Evolutionary conservation across 1,140 invertebrate genomes (phyloP).

Genomic region (Drosophila sproati): DNA sequence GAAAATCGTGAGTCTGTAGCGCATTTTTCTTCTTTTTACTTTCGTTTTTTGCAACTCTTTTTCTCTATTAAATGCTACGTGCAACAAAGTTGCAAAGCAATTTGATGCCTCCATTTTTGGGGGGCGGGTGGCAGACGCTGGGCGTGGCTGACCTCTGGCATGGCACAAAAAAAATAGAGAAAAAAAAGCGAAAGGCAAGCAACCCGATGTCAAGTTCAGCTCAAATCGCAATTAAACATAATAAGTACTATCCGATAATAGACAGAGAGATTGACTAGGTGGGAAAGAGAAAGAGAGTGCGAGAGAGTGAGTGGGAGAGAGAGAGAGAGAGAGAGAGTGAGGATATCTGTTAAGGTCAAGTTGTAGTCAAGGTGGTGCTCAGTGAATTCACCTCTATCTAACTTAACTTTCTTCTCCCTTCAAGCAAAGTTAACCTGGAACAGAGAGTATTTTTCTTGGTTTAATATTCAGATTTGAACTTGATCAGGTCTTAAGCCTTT

Average conservation of each 20-base stretch:
- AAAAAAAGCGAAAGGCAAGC: constrained; percentile 46
- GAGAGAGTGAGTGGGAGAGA: neutral
- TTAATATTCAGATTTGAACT: too few relatives aligned
- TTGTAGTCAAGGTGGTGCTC: too few relatives aligned
- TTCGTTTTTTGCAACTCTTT: constrained; percentile 27
- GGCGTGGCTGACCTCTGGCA: constrained; percentile 47
- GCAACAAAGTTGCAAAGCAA: constrained; percentile 34
- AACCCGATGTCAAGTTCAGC: constrained; percentile 39
- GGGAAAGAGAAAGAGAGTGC: neutral
- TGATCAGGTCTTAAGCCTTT: too few relatives aligned
- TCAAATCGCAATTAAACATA: constrained; percentile 45
- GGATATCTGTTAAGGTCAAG: too few relatives aligned
- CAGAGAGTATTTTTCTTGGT: too few relatives aligned
- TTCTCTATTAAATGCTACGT: constrained; percentile 37
- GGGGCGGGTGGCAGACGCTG: neutral
- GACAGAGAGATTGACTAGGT: neutral
- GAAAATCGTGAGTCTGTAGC: constrained; percentile 62
- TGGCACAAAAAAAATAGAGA: neutral
- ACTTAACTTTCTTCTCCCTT: too few relatives aligned
- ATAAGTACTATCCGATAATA: constrained; percentile 6
- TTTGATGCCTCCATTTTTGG: constrained; percentile 32
- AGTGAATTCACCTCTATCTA: too few relatives aligned
- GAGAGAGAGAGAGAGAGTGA: neutral
- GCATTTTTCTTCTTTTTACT: constrained; percentile 33
- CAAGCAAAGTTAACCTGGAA: too few relatives aligned